Base-by-base conservation (phyloP, 2,797 vertebrate genomes). In the Hippopotamyrus pictus region DNA sequence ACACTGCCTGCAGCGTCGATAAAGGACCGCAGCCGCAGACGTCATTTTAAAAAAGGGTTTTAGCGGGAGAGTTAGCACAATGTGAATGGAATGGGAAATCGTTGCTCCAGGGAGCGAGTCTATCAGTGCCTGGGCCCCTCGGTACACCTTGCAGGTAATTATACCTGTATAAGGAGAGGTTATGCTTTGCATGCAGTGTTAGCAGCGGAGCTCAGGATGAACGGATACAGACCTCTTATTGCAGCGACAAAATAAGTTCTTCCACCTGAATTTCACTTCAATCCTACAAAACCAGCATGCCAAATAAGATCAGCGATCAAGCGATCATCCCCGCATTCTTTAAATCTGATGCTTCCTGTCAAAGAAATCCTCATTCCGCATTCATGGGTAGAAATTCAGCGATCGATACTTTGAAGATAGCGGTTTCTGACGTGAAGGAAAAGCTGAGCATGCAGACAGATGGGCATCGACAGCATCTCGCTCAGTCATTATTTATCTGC, bases 11-110 rank as follows among this genome's bases (percentile, higher is more conserved):
- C 33, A 25, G 25, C 22, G 5, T 53, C 25, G 85, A 57, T 57
- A 33, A 53, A 86, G 51, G 29, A 44, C 53, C 33, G 0, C 29
- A 33, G 50, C 33, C 33, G 48, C 25, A 29, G 50, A 57, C 41
- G 11, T 89, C 22, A 84, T 89, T 83, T 48, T 48, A 46, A 82
- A 62, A 46, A 37, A 59, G 76, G 51, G 48, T 37, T 84, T 57
- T 37, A 59, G 85, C 12, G 12, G 7, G 37, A 84, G 53, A 69
- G 88, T 29, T 50, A 83, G 73, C 17, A 17, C 48, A 46, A 44
- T n/a, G 50, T 83, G 87, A 51, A 59, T 44, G n/a, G 69, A 69
- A 88, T 79, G 48, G 73, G 69, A 88, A 51, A 88, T 51, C 33
- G 46, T 9, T n/a, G 53, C 65, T 82, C 44, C n/a, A 29, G 48